phyloP scores from a whole-genome alignment of 1,140 invertebrate species.

The Drosophila watanabei region DNA sequence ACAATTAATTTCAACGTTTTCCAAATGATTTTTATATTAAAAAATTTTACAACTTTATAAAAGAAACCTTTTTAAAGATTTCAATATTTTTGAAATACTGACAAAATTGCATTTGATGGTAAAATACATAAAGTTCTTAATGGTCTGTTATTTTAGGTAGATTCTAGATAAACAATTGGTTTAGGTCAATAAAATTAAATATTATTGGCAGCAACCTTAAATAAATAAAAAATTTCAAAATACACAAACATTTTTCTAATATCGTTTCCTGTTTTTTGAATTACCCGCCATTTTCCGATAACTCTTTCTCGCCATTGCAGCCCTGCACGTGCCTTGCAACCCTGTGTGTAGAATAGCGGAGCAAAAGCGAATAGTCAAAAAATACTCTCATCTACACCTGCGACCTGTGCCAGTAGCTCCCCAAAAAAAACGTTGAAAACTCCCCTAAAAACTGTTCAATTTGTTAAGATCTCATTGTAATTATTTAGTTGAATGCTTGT shows the following conservation, averaged over 20 bases:
- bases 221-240: neutral
- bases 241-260: neutral
- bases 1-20: neutral
- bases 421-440: slow-evolving; percentile 39
- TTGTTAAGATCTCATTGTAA: neutral
- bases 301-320: slow-evolving; percentile 7
- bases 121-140: neutral
- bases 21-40: neutral
- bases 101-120: neutral
- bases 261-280: slow-evolving; percentile 29
- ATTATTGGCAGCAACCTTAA: neutral
- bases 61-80: neutral
- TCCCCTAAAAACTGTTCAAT: slow-evolving; percentile 14
- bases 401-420: slow-evolving; percentile 57
- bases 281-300: neutral
- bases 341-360: slow-evolving; percentile 77
- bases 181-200: neutral
- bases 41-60: neutral
- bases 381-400: slow-evolving; percentile 68
- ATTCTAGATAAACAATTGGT: neutral
- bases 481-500: slow-evolving; percentile 8
- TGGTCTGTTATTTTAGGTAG: neutral
- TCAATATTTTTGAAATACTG: neutral
- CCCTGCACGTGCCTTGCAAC: slow-evolving; percentile 58
- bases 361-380: slow-evolving; percentile 67